A percentile compares a stretch with the other conserved stretches of the same genome.
Conservation (phyloP, 2,113 vertebrate genomes). For the Scalopus aquaticus region DNA sequence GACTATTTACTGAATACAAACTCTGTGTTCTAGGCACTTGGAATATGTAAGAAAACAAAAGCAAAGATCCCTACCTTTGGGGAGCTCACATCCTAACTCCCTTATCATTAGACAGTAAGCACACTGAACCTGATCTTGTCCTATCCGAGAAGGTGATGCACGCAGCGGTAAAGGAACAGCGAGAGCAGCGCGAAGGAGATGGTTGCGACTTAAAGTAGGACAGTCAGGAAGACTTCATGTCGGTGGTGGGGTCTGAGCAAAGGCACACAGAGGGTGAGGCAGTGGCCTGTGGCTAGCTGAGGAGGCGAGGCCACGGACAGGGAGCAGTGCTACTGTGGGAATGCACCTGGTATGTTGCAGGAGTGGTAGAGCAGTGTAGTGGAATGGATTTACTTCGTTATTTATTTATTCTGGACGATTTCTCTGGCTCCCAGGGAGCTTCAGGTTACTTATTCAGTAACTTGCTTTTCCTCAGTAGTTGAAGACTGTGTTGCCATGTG, state of each 20-base stretch:
- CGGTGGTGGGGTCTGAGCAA: background rate
- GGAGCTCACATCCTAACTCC: background rate
- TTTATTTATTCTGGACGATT: conserved; percentile 26
- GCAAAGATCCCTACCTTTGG: background rate
- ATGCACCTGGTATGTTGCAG: background rate
- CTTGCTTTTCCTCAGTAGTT: conserved; percentile 1
- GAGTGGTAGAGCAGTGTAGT: background rate
- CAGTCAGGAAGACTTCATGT: background rate
- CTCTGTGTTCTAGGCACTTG: background rate
- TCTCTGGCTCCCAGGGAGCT: background rate
- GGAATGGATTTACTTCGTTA: background rate
- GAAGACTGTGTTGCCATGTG: background rate
- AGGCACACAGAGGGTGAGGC: background rate
- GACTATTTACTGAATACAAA: background rate
- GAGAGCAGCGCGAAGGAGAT: background rate
- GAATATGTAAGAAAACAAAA: background rate
- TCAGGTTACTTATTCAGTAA: background rate
- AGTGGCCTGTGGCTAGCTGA: background rate
- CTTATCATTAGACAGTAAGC: background rate
- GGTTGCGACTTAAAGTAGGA: background rate
- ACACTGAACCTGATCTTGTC: background rate
- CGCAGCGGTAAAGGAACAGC: background rate
- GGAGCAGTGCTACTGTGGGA: background rate
- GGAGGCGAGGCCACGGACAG: background rate
- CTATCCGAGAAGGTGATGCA: background rate